Percentiles rank a stretch among this genome's conserved stretches.
These are phyloP conservation scores for Catharus bicknelli DNA, from an alignment of 2,113 vertebrate species.

Conservation along the genomic window DNA sequence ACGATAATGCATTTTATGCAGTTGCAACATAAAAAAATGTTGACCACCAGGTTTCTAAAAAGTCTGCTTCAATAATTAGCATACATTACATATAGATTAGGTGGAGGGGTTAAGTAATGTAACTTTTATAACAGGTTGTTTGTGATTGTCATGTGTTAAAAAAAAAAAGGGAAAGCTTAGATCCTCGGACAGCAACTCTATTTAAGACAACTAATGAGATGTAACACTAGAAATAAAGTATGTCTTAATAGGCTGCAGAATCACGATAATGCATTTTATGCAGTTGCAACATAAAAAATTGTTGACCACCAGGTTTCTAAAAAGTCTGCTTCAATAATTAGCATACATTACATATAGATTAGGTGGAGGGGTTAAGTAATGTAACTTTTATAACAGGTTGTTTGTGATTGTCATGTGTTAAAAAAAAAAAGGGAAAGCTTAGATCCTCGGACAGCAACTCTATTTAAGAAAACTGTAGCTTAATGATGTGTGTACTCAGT, in stretches of 20 bases:
- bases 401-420: not conserved
- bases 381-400: not conserved
- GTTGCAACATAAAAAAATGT: not conserved
- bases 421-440: not conserved
- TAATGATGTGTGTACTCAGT: not conserved
- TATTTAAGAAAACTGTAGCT: not conserved
- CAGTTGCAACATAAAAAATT: not conserved
- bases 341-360: not conserved
- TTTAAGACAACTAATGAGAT: not conserved
- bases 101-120: rapidly evolving
- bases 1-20: not conserved
- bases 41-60: not conserved
- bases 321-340: not conserved
- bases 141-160: no score
- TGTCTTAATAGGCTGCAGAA: not conserved
- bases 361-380: rapidly evolving
- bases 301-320: not conserved
- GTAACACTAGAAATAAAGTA: not conserved
- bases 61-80: not conserved
- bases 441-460: not conserved
- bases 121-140: no score
- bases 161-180: no score
- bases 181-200: no score
- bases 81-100: not conserved
- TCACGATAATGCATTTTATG: not conserved